Evolutionary conservation across 1,140 invertebrate species (phyloP).

Genomic region (Meloidogyne floridensis): DNA sequence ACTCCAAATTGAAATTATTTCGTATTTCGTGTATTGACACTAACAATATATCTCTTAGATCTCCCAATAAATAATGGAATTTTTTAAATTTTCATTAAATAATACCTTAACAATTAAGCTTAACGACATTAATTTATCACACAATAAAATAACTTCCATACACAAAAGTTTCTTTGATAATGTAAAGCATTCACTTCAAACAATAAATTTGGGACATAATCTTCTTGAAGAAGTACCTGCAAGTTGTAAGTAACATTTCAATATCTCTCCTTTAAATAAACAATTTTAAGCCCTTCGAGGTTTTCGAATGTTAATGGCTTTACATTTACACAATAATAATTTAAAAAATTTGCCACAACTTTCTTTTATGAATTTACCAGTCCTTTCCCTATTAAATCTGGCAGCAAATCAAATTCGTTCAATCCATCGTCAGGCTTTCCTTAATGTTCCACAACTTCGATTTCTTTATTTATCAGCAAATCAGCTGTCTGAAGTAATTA

Average conservation of each 20-base stretch:
- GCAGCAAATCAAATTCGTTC: constrained; percentile 56
- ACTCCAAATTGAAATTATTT: too few species aligned
- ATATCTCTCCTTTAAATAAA: constrained; percentile 2
- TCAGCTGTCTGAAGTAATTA: constrained; percentile 45
- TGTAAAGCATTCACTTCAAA: constrained; percentile 62
- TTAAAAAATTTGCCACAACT: constrained; percentile 51
- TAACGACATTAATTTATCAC: constrained; percentile 60
- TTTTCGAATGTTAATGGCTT: constrained; percentile 59
- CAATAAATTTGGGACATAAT: constrained; percentile 64
- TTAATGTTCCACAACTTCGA: constrained; percentile 63
- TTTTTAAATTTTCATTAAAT: too few species aligned
- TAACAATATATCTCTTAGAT: neutral
- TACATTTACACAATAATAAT: constrained; percentile 61
- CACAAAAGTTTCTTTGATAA: constrained; percentile 63
- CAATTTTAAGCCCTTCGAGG: constrained; percentile 59
- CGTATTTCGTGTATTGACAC: too few species aligned
- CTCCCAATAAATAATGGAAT: too few species aligned
- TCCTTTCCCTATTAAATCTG: constrained; percentile 59
- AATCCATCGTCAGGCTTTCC: constrained; percentile 62
- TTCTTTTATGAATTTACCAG: constrained; percentile 63
- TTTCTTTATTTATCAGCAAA: constrained; percentile 63
- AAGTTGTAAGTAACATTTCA: constrained; percentile 44
- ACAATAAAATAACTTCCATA: constrained; percentile 55
- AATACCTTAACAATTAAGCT: constrained; percentile 52
- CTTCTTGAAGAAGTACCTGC: constrained; percentile 57